Base-by-base conservation (phyloP, 2,888 invertebrate species). In the Conus canariensis region DNA sequence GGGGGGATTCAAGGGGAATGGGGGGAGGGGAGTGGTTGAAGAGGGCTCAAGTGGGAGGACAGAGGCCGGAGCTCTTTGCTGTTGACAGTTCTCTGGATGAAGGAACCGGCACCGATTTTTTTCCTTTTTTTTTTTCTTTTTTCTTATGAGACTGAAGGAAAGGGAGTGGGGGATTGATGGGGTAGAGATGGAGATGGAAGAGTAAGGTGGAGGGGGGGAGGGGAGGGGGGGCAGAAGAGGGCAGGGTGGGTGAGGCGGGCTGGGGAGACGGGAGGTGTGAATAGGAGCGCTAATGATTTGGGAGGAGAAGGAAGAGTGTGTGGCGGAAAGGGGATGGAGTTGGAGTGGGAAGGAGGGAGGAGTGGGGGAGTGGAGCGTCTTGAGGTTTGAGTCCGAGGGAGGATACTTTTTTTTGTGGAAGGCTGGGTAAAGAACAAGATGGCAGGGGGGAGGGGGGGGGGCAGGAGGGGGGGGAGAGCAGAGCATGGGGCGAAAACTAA, bases 271-370 rank as follows among this genome's bases (percentile, higher is more conserved):
- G n/a, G 74, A 74, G 74, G 74, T 74, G 74, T 74, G 74, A 74
- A 74, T 74, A 74, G 74, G n/a, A 74, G 74, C 74, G 8, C 74
- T 74, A 74, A 70, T 74, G 74, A 74, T 74, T 70, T 22, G 74
- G 74, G 74, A 74, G 74, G 74, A 74, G 74, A n/a, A n/a, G n/a
- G 74, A 74, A n/a, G n/a, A 70, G 74, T 6, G 74, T 8, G 74
- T n/a, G n/a, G n/a, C n/a, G 9, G 45, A n/a, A n/a, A n/a, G 9
- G n/a, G n/a, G n/a, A 1, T 7, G 10, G n/a, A 9, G n/a, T n/a
- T 22, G n/a, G 70, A n/a, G 74, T 10, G 74, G 7, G 74, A n/a
- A 25, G n/a, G 74, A 19, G 45, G 14, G 80, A 80, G 80, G 80
- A 16, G 80, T 10, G 10, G 30, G 80, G 30, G 30, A 45, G 56